Conservation (phyloP, 2,113 vertebrate species). For the Tetraodon nigroviridis region DNA sequence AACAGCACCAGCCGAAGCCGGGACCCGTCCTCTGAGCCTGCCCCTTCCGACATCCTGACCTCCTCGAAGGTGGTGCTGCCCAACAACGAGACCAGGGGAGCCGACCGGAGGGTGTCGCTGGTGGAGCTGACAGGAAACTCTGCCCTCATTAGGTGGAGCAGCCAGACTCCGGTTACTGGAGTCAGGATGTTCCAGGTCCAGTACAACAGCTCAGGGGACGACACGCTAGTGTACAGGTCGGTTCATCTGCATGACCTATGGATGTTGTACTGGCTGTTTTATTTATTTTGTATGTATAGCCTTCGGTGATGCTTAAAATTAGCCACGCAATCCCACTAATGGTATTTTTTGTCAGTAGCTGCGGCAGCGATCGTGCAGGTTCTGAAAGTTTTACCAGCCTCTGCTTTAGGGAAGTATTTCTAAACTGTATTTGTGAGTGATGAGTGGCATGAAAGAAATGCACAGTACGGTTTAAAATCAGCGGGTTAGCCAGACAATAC, state of each 20-base stretch:
- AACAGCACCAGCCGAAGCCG: constrained; percentile 88
- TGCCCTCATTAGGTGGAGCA: constrained; percentile 86
- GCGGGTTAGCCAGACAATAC: constrained; percentile 26
- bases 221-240: constrained; percentile 92
- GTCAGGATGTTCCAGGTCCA: constrained; percentile 94
- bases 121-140: constrained; percentile 88
- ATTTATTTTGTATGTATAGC: background rate
- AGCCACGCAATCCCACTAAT: background rate
- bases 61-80: constrained; percentile 75
- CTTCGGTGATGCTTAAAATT: background rate
- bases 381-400: background rate
- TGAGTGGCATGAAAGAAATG: constrained; percentile 8
- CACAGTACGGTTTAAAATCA: constrained; percentile 17
- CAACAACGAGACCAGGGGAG: constrained; percentile 69
- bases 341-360: background rate
- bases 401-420: too few relatives aligned
- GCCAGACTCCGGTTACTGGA: constrained; percentile 76
- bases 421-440: background rate
- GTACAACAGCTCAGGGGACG: constrained; percentile 91
- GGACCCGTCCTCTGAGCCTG: constrained; percentile 72
- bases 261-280: background rate
- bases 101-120: constrained; percentile 76
- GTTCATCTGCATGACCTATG: constrained; percentile 11
- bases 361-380: too few relatives aligned
- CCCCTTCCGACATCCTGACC: constrained; percentile 85